Percentiles rank a stretch among this genome's conserved stretches.
Conservation (phyloP, 2,888 invertebrate species). For the Spatulosminthurus flaviceps region DNA sequence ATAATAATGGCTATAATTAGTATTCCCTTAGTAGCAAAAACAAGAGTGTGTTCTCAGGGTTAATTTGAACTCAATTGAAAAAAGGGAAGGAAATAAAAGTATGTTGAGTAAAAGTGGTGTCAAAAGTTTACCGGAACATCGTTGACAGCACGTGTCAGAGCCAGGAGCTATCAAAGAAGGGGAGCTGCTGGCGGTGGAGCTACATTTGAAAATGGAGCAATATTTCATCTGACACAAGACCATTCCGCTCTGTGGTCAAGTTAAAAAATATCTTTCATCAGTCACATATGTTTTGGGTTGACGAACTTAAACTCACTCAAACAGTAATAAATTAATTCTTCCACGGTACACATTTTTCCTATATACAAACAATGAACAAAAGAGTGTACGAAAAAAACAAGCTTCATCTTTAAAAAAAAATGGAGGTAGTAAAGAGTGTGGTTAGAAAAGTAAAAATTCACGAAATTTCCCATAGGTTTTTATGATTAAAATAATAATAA, state of each 20-base stretch:
- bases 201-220: constrained; percentile 41
- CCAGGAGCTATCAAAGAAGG: background rate
- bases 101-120: background rate
- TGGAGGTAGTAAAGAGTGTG: no score
- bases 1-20: no score
- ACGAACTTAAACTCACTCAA: constrained; percentile 13
- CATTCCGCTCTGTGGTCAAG: constrained; percentile 32
- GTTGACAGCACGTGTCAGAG: constrained; percentile 44
- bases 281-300: background rate
- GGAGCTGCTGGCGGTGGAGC: constrained; percentile 18
- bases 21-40: no score
- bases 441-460: no score
- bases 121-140: constrained; percentile 35
- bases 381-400: no score
- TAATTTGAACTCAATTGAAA: no score
- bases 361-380: background rate
- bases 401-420: no score
- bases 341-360: background rate
- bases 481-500: no score
- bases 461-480: no score
- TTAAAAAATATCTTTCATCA: background rate
- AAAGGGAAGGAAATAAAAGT: constrained; percentile 3
- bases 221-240: constrained; percentile 37
- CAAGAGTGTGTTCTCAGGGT: no score
- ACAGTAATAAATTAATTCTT: background rate